phyloP scores from a whole-genome alignment of 2,113 vertebrate genomes.

The Tyto alba region DNA sequence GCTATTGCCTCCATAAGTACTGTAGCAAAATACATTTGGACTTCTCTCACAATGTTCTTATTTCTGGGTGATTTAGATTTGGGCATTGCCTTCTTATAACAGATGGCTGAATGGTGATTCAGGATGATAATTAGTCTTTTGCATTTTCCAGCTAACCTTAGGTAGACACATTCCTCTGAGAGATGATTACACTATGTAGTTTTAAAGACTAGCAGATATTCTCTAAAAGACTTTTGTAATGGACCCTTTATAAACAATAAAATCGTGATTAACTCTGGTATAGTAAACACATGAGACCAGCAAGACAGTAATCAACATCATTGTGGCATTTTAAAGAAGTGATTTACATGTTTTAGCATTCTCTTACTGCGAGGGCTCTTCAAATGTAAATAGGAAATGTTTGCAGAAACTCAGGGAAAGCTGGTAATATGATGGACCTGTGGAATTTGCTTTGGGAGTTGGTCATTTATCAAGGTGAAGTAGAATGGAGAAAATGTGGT shows the following conservation, averaged over 20 bases:
- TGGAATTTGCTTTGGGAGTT: not conserved
- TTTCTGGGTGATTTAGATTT: conserved; percentile 1
- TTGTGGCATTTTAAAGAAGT: not conserved
- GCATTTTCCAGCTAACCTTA: conserved; percentile 54
- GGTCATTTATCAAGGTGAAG: not conserved
- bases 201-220: conserved; percentile 49
- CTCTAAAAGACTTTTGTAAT: conserved; percentile 27
- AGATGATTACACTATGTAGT: conserved; percentile 5
- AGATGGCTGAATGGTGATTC: conserved; percentile 39
- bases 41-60: not conserved
- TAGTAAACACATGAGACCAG: not conserved
- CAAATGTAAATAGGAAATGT: not conserved
- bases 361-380: not conserved
- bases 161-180: conserved; percentile 35
- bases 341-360: conserved; percentile 13
- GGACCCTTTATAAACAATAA: conserved; percentile 41
- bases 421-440: not conserved
- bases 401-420: not conserved
- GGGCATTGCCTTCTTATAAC: not conserved
- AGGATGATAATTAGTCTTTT: conserved; percentile 47
- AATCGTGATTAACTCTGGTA: not conserved
- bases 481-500: not conserved
- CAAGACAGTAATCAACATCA: conserved; percentile 2
- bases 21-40: not conserved
- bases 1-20: not conserved